Evolutionary conservation across 2,113 vertebrate species (phyloP).

Genomic region (Climacteris rufus): DNA sequence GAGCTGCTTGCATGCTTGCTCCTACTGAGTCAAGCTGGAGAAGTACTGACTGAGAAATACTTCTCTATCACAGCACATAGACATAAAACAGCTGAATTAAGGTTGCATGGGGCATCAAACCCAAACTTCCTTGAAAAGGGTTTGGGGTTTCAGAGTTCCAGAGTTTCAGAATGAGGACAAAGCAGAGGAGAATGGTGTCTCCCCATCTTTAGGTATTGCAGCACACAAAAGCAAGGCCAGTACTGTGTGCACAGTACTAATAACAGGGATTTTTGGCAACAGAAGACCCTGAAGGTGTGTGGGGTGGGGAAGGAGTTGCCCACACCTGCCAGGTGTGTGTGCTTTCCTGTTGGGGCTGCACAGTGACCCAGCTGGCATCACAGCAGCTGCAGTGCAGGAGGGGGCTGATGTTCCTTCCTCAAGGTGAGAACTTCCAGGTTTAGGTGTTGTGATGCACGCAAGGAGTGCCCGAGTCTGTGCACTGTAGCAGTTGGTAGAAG

Average conservation of each 20-base stretch:
- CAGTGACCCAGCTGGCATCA: neutral
- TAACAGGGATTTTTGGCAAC: accelerated
- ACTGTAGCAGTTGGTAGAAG: neutral
- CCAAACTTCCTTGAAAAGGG: neutral
- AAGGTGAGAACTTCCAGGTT: neutral
- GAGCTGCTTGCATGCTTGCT: neutral
- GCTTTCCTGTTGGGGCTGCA: neutral
- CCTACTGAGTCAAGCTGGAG: neutral
- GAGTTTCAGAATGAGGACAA: neutral
- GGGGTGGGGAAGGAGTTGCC: neutral
- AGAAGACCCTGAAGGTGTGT: neutral
- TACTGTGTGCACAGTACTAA: neutral
- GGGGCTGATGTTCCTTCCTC: neutral
- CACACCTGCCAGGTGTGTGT: neutral
- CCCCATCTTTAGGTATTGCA: neutral
- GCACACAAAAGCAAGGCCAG: neutral
- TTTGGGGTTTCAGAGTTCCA: no score
- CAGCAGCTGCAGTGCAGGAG: neutral
- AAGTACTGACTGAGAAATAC: neutral
- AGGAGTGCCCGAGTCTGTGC: neutral
- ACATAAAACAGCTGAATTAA: neutral
- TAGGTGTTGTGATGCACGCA: neutral
- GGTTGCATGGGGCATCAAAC: neutral
- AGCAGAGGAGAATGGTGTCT: neutral
- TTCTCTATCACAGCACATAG: neutral